Evolutionary conservation across 2,113 vertebrate genomes (phyloP).

Genomic region (Helogale parvula): DNA sequence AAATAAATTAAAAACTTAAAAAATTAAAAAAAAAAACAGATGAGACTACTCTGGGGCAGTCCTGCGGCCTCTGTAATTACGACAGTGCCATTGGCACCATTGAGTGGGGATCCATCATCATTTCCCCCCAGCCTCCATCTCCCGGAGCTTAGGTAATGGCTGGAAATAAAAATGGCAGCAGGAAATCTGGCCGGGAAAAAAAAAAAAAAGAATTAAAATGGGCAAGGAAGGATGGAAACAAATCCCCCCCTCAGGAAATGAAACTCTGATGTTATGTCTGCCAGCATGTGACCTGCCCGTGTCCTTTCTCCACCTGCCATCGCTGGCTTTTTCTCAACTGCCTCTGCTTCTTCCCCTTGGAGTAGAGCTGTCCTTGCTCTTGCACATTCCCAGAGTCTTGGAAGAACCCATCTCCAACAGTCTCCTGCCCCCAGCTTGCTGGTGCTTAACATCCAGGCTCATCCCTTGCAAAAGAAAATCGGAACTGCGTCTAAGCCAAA

Average conservation of each 20-base stretch:
- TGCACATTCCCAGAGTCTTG: accelerated
- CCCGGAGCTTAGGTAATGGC: background rate
- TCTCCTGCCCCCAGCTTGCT: background rate
- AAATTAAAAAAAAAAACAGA: background rate
- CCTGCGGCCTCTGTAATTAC: background rate
- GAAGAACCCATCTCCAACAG: background rate
- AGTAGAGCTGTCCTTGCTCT: background rate
- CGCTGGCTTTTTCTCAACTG: background rate
- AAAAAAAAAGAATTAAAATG: background rate
- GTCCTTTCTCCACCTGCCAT: accelerated
- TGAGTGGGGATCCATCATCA: background rate
- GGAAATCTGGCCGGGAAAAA: background rate
- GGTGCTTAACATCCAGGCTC: background rate
- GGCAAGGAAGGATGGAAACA: background rate
- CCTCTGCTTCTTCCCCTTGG: background rate
- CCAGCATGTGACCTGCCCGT: accelerated
- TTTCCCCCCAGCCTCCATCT: background rate
- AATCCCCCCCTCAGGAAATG: accelerated
- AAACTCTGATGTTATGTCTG: background rate
- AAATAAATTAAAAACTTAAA: too few species aligned
- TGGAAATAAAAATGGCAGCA: constrained; percentile 26
- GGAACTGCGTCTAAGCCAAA: background rate
- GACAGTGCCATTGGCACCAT: background rate
- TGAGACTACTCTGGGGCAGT: background rate
- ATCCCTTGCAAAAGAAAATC: background rate